Evolutionary conservation across 2,888 invertebrate genomes (phyloP), one percentile per base, ranked within the genome.

Genomic region (Lasioglossum oenotherae): DNA sequence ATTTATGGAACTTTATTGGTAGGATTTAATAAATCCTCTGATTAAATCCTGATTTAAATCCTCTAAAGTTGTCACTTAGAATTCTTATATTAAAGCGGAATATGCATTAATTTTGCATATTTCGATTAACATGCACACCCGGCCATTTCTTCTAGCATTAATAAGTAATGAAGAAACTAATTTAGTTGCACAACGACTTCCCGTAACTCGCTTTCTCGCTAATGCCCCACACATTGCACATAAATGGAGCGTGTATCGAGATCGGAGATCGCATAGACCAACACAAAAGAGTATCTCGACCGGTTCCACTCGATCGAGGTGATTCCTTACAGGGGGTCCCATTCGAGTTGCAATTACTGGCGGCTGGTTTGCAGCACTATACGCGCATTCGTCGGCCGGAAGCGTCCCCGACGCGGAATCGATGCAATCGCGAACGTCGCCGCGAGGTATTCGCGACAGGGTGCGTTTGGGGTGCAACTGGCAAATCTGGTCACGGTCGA

Each of bases 371-470:
- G 1, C 53, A 49, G 2, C 46, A 12, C 6, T 6, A 12, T 41
- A 23, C 23, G 69, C 10, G 5, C 35, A 1, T 71, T 71, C 71
- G 41, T 71, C 44, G n/a, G 2, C 6, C 0, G n/a, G 41, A 84
- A 73, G 14, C 35, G 23, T 49, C 31, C 53, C 44, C 60, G 10
- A 53, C 41, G 60, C 23, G 19, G 78, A 53, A 64, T 69, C 31
- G 74, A 81, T 73, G 44, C 35, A 67, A 75, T 74, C 82, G 57
- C 27, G 60, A 74, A 77, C n/a, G 23, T 74, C 53, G 79, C 79
- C 73, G 69, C 75, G 53, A 57, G 75, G 35, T 44, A 57, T 44
- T 64, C 64, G 4, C 57, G 23, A 41, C 27, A 23, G 60, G 72
- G 74, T 57, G 60, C 10, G 53, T 41, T 27, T 1, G 46, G 38